phyloP scores from a whole-genome alignment of 2,113 vertebrate genomes.

The Okapia johnstoni region DNA sequence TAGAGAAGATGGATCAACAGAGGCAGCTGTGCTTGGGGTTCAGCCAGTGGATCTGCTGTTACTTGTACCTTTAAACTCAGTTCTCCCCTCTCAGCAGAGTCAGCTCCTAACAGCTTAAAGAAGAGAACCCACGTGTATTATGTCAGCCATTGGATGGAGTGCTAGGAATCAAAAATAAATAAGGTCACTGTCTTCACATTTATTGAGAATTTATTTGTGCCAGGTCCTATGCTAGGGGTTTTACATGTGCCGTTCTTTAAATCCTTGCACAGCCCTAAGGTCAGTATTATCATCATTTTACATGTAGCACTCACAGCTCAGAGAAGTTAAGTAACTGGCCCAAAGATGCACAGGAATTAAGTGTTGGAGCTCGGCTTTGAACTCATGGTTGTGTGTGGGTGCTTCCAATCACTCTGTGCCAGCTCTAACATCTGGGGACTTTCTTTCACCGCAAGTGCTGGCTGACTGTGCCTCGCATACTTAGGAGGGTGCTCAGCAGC shows the following conservation, averaged over 20 bases:
- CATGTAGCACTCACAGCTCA: not conserved
- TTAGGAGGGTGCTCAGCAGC: not conserved
- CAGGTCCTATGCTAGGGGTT: not conserved
- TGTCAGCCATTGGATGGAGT: not conserved
- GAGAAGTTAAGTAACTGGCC: not conserved
- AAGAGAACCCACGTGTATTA: not conserved
- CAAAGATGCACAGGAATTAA: not conserved
- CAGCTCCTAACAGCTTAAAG: not conserved
- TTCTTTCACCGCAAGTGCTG: accelerated
- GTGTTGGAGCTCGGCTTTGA: not conserved
- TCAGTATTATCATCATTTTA: not conserved
- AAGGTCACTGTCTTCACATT: not conserved
- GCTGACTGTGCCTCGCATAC: not conserved
- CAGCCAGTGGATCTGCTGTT: not conserved
- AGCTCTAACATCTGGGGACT: not conserved
- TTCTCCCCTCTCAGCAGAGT: not conserved
- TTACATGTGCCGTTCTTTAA: not conserved
- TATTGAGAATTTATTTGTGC: not conserved
- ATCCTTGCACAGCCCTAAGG: not conserved
- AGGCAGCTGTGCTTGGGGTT: not conserved
- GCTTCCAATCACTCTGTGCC: not conserved
- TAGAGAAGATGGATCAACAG: not conserved
- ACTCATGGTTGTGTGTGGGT: not conserved
- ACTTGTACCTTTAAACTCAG: not conserved
- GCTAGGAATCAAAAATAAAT: not conserved